Evolutionary conservation across 1,140 invertebrate genomes (phyloP), one percentile per base, ranked within the genome.

Genomic region (Philotrypesis tridentata): DNA sequence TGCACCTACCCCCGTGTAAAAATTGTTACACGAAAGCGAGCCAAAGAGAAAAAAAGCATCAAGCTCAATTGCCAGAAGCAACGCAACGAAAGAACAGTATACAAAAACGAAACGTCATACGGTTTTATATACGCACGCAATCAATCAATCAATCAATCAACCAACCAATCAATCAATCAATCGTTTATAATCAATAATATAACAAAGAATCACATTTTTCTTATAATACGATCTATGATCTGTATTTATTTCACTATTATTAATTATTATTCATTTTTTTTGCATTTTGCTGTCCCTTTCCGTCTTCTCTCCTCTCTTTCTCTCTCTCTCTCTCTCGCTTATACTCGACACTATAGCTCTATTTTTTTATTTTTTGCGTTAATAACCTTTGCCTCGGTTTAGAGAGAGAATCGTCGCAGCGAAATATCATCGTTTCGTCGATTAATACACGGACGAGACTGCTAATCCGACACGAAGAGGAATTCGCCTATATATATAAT

Each of bases 391-490:
- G 88, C n/a, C n/a, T 86, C 86, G 81, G 82, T 70, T 76, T 85
- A 86, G 80, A 87, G 87, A 85, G 71, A 81, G 83, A 89, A 85
- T 86, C 85, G 80, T 88, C 86, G 85, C 86, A 86, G 84, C 84
- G 87, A 85, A n/a, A n/a, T n/a, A n/a, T n/a, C n/a, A 87, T 88
- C 85, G 85, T 88, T 88, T 86, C 85, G 86, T 89, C 85, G 87
- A 87, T 55, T 55, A 5, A 89, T 90, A 89, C 84, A 89, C 86
- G 87, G 86, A 87, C 87, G 86, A 90, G 88, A 87, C 82, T 85
- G 87, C 89, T 90, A 88, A 88, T 88, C 87, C 83, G 88, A 89
- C 84, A 85, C 77, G 84, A 88, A 85, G 84, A 83, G 85, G 4
- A 68, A 31, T 73, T 81, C 60, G 84, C 55, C 85, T 89, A 89